Evolutionary conservation across 1,140 invertebrate genomes (phyloP), one percentile per base, ranked within the genome.

Genomic region (Laupala kohalensis): DNA sequence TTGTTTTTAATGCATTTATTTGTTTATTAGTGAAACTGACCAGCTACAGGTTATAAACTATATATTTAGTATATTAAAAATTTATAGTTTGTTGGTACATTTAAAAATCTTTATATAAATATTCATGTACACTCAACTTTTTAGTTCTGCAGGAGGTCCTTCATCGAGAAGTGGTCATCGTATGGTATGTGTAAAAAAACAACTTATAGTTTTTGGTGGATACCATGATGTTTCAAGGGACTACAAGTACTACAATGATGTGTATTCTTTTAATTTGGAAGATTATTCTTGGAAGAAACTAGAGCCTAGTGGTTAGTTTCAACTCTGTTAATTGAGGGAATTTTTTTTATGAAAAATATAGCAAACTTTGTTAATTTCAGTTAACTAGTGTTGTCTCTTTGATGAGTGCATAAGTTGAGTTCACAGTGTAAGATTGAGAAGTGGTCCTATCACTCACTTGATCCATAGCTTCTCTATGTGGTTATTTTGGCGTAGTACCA

Each of bases 181-280:
- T 73, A 97, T 97, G 94, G 84, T 88, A 6, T 84, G 87, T 6
- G 82, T 87, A 19, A 93, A 93, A 77, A 92, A 92, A 75, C 86
- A 89, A 74, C 78, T 97, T 0, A 83, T 95, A 74, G 82, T 97
- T 25, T 97, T 97, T 84, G 95, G 95, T 1, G 95, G 95, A 23
- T 97, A 95, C 79, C 87, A 93, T 78, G 94, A 97, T 80, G 96
- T 95, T 81, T 84, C 89, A 5, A 86, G 91, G 71, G 89, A 94
- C 67, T 96, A 90, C 78, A 91, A 91, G 76, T 97, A 97, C 80
- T 95, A 88, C 77, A 96, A 96, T 81, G 95, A 97, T 82, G 78
- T 95, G 4, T 84, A 95, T 80, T 80, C 86, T 27, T 97, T 97
- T 80, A 89, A 92, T 77, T 81, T 94, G 73, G 90, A 93, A 75